Percentiles rank a stretch among this genome's conserved stretches.
Evolutionary conservation across 1,140 invertebrate genomes (phyloP).

Genomic region (Drosophila baimaii): DNA sequence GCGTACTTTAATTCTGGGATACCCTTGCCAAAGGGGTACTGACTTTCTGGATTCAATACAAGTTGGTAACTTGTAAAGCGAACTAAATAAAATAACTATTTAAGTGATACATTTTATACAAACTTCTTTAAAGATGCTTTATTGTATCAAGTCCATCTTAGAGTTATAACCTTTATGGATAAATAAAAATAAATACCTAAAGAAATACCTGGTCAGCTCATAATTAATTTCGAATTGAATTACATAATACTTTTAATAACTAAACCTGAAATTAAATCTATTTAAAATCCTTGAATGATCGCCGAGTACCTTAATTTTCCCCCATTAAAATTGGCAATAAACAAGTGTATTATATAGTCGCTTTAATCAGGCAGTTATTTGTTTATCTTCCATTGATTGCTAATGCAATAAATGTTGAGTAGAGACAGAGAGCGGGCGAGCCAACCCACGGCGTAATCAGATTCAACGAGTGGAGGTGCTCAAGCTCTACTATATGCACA

Average conservation of each 20-base stretch:
- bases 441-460: not conserved
- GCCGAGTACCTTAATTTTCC: not conserved
- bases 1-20: not conserved
- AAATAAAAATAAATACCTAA: no score
- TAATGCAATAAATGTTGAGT: conserved; percentile 24
- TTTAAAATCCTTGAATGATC: not conserved
- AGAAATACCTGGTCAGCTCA: no score
- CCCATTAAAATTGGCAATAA: not conserved
- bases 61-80: not conserved
- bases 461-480: not conserved
- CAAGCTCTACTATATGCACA: not conserved
- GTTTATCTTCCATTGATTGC: conserved; percentile 28
- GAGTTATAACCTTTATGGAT: not conserved
- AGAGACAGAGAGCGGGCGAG: not conserved
- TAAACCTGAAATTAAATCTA: no score
- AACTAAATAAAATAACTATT: not conserved
- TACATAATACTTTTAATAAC: no score
- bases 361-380: not conserved
- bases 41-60: not conserved
- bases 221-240: no score
- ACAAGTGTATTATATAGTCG: conserved; percentile 8
- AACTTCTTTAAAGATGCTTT: not conserved
- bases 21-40: not conserved
- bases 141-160: not conserved
- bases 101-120: not conserved